Conservation (phyloP, 2,888 invertebrate species). For the Agonopterix arenella region DNA sequence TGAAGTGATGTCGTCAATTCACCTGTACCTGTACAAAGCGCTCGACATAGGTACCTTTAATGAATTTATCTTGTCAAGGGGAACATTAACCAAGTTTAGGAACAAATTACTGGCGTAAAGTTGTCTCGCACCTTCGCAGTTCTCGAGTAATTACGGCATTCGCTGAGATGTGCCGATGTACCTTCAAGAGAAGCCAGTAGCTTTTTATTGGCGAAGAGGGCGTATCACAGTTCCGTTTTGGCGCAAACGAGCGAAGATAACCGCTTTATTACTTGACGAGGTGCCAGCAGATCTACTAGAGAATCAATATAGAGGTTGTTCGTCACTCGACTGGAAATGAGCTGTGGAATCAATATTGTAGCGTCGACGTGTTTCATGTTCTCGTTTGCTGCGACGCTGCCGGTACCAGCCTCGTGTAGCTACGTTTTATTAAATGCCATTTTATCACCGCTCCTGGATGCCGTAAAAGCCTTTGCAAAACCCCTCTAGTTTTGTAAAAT, state of each 20-base stretch:
- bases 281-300: slow-evolving; percentile 36
- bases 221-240: slow-evolving; percentile 54
- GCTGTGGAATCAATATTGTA: slow-evolving; percentile 17
- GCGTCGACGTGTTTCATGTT: slow-evolving; percentile 2
- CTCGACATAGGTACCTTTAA: slow-evolving; percentile 54
- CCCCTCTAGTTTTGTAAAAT: slow-evolving; percentile 50
- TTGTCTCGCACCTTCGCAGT: slow-evolving; percentile 58
- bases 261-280: slow-evolving; percentile 62
- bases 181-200: slow-evolving; percentile 19
- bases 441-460: slow-evolving; percentile 40
- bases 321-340: slow-evolving; percentile 28
- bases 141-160: slow-evolving; percentile 19
- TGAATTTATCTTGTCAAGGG: slow-evolving; percentile 71
- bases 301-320: slow-evolving; percentile 43
- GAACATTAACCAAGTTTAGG: slow-evolving; percentile 66
- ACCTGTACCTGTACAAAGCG: slow-evolving; percentile 30
- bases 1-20: slow-evolving; percentile 26
- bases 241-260: slow-evolving; percentile 62
- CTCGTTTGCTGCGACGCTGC: background rate
- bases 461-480: slow-evolving; percentile 42
- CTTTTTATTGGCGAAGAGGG: slow-evolving; percentile 44
- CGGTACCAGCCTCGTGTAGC: slow-evolving; percentile 19
- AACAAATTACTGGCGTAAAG: slow-evolving; percentile 69
- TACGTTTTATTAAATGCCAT: slow-evolving; percentile 46
- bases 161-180: slow-evolving; percentile 12